Conservation (phyloP, 2,888 invertebrate species). For the Dastarcus helophoroides region DNA sequence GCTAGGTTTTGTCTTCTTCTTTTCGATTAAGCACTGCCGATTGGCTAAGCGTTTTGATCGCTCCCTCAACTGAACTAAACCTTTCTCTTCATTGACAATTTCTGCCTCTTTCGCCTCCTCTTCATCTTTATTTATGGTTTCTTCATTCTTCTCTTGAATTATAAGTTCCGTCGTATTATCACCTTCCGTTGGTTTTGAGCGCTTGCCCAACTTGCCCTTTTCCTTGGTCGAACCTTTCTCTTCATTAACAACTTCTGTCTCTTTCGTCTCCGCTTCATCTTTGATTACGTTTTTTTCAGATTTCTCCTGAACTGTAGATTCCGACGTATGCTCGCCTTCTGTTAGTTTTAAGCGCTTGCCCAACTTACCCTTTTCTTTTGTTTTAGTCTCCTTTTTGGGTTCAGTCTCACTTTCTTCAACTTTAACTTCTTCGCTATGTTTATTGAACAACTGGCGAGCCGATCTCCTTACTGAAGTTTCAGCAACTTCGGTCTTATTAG, state of each 20-base stretch:
- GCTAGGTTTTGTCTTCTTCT: background rate
- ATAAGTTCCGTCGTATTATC: too few relatives aligned
- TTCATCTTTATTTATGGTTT: conserved; percentile 3
- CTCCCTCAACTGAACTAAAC: conserved; percentile 4
- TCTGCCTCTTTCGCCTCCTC: conserved; percentile 11
- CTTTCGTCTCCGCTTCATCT: background rate
- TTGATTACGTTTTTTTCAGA: background rate
- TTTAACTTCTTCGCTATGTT: conserved; percentile 2
- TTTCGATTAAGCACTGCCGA: conserved; percentile 1
- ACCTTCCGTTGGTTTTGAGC: conserved; percentile 2
- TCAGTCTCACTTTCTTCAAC: conserved; percentile 1
- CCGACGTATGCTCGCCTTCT: background rate
- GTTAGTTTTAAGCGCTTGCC: too few relatives aligned
- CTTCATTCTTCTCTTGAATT: conserved; percentile 1
- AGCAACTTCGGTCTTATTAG: too few relatives aligned
- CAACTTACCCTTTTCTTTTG: background rate
- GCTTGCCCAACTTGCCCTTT: background rate
- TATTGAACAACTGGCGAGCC: too few relatives aligned
- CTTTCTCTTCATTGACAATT: conserved; percentile 7
- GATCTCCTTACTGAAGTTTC: too few relatives aligned
- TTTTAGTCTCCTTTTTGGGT: background rate
- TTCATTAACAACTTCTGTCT: conserved; percentile 1
- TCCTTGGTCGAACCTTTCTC: background rate
- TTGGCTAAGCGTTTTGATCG: conserved; percentile 4
- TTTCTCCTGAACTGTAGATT: background rate